These are phyloP conservation scores for Caenorhabditis brenneri DNA, from an alignment of 1,140 invertebrate species.

Conservation along the genomic window DNA sequence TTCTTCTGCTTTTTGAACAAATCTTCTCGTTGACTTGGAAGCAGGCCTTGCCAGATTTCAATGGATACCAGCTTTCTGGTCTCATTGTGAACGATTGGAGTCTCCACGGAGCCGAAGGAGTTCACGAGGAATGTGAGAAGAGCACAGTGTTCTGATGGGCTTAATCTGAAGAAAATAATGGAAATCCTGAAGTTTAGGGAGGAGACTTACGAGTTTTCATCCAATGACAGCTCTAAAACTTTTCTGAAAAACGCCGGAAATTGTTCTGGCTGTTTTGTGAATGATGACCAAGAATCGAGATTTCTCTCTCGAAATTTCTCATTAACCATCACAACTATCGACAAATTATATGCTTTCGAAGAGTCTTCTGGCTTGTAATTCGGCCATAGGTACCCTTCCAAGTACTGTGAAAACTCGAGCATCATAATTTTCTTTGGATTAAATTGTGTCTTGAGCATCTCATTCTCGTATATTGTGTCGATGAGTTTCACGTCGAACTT, in stretches of 20 bases:
- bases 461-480: conserved; percentile 47
- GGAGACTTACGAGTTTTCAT: conserved; percentile 68
- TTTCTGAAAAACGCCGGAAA: conserved; percentile 87
- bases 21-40: conserved; percentile 69
- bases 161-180: not conserved
- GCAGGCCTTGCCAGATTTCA: conserved; percentile 89
- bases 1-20: conserved; percentile 78
- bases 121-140: conserved; percentile 91
- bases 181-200: not conserved
- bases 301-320: conserved; percentile 96
- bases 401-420: conserved; percentile 77
- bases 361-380: conserved; percentile 78
- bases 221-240: conserved; percentile 78
- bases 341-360: conserved; percentile 85
- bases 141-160: conserved; percentile 79
- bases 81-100: conserved; percentile 83
- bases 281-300: conserved; percentile 75
- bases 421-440: conserved; percentile 28
- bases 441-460: conserved; percentile 28
- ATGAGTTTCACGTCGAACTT: conserved; percentile 32
- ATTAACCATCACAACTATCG: conserved; percentile 95
- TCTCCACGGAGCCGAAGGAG: conserved; percentile 85
- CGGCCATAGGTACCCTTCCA: conserved; percentile 97
- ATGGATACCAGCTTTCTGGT: conserved; percentile 89
- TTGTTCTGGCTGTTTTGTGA: conserved; percentile 81